phyloP scores from a whole-genome alignment of 2,888 invertebrate genomes.

The Hydropsyche betteni region DNA sequence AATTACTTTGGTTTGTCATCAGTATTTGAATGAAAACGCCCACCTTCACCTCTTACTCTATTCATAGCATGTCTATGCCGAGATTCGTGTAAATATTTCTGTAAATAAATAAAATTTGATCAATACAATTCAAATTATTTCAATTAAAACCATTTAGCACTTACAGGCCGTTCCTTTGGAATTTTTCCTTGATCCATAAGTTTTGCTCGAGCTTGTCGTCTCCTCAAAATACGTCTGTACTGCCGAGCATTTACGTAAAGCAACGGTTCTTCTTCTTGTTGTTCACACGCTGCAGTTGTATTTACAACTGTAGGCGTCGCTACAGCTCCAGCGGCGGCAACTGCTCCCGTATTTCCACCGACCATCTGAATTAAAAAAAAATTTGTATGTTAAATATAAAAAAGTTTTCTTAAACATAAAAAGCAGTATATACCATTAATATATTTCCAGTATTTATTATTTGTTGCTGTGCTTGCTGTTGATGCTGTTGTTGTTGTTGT shows the following conservation, averaged over 20 bases:
- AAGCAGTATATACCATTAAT: constrained; percentile 69
- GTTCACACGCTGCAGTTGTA: constrained; percentile 59
- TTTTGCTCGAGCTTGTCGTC: constrained; percentile 93
- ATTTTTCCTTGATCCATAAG: constrained; percentile 95
- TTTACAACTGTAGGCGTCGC: constrained; percentile 56
- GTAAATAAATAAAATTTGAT: constrained; percentile 48
- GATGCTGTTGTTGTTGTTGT: constrained; percentile 59
- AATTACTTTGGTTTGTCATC: constrained; percentile 55
- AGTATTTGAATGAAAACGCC: constrained; percentile 87
- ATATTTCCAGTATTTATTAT: constrained; percentile 76
- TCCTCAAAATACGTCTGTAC: constrained; percentile 93
- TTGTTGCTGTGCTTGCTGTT: constrained; percentile 57
- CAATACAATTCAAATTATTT: constrained; percentile 19
- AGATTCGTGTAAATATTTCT: constrained; percentile 99
- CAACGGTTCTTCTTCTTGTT: constrained; percentile 92
- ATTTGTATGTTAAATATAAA: no score
- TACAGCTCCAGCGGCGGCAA: constrained; percentile 54
- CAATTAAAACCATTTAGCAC: constrained; percentile 51
- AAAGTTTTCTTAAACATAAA: no score
- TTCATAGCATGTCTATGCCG: constrained; percentile 98
- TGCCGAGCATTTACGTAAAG: constrained; percentile 98
- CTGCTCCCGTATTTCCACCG: constrained; percentile 55
- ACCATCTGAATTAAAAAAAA: constrained; percentile 58
- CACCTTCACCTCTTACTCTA: constrained; percentile 94
- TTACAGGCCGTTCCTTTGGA: constrained; percentile 92